Base-by-base conservation (phyloP, 2,797 vertebrate genomes). In the Enteromius anoplus region DNA sequence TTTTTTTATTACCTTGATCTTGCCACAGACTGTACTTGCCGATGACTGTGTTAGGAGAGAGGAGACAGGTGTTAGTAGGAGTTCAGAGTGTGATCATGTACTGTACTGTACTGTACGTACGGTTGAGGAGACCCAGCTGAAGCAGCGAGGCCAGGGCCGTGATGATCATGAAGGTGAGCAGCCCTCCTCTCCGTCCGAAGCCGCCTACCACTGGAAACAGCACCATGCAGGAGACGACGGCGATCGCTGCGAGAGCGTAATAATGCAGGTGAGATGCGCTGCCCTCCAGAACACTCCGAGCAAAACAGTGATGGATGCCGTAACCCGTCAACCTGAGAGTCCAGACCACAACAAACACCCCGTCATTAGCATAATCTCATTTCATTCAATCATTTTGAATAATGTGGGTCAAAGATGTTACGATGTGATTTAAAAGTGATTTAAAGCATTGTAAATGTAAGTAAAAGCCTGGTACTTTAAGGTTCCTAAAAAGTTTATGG, bases 281-380 rank as follows among this genome's bases (percentile, higher is more conserved):
- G 95, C 96, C 88, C 96, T 97, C 15, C 93, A 94, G 81, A 96
- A 97, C 0, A 70, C 97, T 99, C 85, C 97, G 96, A 0, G 97
- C 97, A 87, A 99, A 99, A 86, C 97, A 99, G 93, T 99, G 97
- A 92, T 99, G 97, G 91, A 99, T 99, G 68, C 98, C 98, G 0
- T 95, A 98, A 5, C 97, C 97, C 0, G 98, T 97, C 88, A 99
- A 89, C 84, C 98, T 99, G 90, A 0, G 62, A 5, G 60, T 68
- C 23, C 2, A n/a, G 58, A 34, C 1, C 17, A 65, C 0, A 26
- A 75, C 65, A 80, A 72, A 69, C 21, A 62, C 42, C 34, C 8
- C 5, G 37, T 40, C 37, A 40, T 40, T 40, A 40, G 37, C 7
- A 40, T 40, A 40, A 40, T 40, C 8, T 40, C 7, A 40, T 40